Evolutionary conservation across 2,113 vertebrate species (phyloP).

Genomic region (Melanostigma gelatinosum): DNA sequence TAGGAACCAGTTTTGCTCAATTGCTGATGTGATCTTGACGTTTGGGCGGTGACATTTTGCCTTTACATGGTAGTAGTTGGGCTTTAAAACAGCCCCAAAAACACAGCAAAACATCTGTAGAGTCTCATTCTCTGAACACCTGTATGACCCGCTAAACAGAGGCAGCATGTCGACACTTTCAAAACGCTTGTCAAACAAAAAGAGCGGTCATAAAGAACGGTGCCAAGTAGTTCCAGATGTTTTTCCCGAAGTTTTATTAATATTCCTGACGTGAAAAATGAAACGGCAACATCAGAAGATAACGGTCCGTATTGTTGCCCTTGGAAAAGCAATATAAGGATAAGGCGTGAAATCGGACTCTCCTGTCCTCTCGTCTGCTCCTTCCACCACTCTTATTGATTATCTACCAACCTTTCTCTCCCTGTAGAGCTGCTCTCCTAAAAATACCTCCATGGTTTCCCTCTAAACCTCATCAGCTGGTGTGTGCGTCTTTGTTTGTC

Average conservation of each 20-base stretch:
- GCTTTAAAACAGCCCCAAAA: background rate
- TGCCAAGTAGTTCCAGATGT: background rate
- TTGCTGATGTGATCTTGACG: background rate
- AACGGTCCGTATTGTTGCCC: conserved; percentile 1
- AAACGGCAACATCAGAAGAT: background rate
- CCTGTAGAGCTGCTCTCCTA: conserved; percentile 60
- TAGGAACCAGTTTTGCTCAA: background rate
- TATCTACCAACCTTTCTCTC: conserved; percentile 75
- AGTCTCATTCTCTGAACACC: background rate
- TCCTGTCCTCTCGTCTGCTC: conserved; percentile 47
- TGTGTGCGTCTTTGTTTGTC: conserved; percentile 29
- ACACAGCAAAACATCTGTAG: background rate
- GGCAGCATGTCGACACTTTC: no score
- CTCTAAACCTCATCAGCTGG: conserved; percentile 36
- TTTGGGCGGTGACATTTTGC: background rate
- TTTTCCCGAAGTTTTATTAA: background rate
- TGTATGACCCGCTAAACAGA: background rate
- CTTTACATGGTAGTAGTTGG: background rate
- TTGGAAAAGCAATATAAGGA: conserved; percentile 58
- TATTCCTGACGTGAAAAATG: background rate
- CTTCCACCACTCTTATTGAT: conserved; percentile 78
- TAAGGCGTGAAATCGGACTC: conserved; percentile 76
- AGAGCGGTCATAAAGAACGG: background rate
- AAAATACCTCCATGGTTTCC: conserved; percentile 70
- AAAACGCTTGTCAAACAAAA: background rate